Percentiles rank a stretch among this genome's conserved stretches.
phyloP scores from a whole-genome alignment of 2,797 vertebrate genomes.

The Leptatherina wallacei region DNA sequence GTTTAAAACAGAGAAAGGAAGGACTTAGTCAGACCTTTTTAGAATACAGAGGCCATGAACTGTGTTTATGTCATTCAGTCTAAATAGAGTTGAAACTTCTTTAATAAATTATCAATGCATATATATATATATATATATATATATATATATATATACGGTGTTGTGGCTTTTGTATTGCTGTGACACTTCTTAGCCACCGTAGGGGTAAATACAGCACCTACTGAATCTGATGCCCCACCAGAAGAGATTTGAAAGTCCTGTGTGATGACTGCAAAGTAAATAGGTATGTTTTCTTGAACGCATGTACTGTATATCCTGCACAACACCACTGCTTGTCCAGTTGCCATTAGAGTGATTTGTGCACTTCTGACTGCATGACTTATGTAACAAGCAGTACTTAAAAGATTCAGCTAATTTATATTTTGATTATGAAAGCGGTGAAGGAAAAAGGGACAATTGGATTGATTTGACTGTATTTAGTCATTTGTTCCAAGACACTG shows the following conservation, averaged over 20 bases:
- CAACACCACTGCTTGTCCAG: not conserved
- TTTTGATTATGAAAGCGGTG: not conserved
- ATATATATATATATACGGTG: too few species aligned
- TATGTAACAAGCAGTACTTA: not conserved
- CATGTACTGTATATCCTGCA: not conserved
- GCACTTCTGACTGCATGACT: not conserved
- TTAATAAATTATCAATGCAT: too few species aligned
- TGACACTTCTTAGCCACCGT: too few species aligned
- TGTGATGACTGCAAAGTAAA: not conserved
- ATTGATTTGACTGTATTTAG: not conserved
- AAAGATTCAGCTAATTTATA: not conserved
- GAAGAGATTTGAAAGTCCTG: not conserved
- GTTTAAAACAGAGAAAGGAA: conserved; percentile 1
- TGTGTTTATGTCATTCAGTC: not conserved
- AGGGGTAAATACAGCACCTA: not conserved
- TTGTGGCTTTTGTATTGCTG: too few species aligned
- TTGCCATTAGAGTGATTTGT: not conserved
- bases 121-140: too few species aligned
- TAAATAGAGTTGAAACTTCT: too few species aligned
- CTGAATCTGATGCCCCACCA: not conserved
- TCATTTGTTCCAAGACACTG: too few species aligned
- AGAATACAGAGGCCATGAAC: not conserved
- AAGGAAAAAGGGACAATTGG: not conserved
- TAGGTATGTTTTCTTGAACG: not conserved
- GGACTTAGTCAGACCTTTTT: conserved; percentile 3